Evolutionary conservation across 2,888 invertebrate species (phyloP), one percentile per base, ranked within the genome.

Genomic region (Cancer borealis): DNA sequence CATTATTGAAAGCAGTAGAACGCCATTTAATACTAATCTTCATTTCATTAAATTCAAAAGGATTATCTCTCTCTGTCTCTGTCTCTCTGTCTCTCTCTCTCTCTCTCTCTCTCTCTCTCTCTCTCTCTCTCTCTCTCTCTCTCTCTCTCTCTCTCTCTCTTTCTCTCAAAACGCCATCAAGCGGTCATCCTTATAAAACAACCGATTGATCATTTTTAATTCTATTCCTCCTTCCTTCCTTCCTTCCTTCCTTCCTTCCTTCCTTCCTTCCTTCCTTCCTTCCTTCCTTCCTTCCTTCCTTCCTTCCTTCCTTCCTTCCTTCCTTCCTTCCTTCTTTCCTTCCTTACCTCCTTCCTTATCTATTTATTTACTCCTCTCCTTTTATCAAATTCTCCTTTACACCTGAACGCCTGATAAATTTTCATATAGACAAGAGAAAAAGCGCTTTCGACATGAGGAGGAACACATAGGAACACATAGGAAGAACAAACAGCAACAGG

Each of bases 71-170:
- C 21, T n/a, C n/a, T n/a, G n/a, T n/a, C n/a, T n/a, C n/a, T n/a
- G n/a, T n/a, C n/a, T n/a, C n/a, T 66, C 66, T n/a, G n/a, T n/a
- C 54, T 66, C n/a, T 66, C n/a, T 66, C 66, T 66, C n/a, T 66
- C 66, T 66, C 21, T 66, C 66, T 66, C 17, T 66, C 60, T 66
- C 60, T 66, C 60, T 66, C 60, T 66, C 60, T 66, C 60, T 66
- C 60, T 66, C 60, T 66, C 60, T 66, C 60, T 66, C 60, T 66
- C 60, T 66, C 60, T 66, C 60, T 66, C 60, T 66, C 66, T 66
- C n/a, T n/a, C 21, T 66, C 66, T 66, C 66, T n/a, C 66, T 66
- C 3, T 66, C n/a, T 66, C 66, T 66, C n/a, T 66, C n/a, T 66
- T 3, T 66, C 66, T 66, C n/a, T 66, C 66, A 66, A 66, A 66